Percentiles rank a stretch among this genome's conserved stretches.
Evolutionary conservation across 2,797 vertebrate genomes (phyloP).

Genomic region (Falco columbarius): DNA sequence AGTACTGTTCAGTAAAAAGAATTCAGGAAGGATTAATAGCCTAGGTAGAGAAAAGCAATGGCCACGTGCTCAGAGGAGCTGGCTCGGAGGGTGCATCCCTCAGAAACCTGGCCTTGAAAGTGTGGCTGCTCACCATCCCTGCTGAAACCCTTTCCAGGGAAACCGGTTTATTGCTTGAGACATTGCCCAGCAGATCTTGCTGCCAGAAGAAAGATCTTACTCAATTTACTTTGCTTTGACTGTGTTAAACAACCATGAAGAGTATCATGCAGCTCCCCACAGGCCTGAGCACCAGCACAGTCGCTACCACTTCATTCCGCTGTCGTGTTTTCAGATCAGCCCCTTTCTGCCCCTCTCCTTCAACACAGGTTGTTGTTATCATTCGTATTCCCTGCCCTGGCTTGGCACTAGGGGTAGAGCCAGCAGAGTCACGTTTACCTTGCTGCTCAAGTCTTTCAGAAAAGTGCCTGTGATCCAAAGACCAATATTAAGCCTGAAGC

Average conservation of each 20-base stretch:
- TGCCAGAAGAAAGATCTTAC: neutral
- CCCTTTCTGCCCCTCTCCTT: neutral
- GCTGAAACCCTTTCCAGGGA: neutral
- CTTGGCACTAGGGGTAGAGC: neutral
- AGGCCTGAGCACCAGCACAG: neutral
- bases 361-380: neutral
- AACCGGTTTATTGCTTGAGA: rapidly evolving
- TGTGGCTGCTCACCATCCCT: neutral
- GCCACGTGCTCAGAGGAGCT: neutral
- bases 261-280: rapidly evolving
- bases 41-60: neutral
- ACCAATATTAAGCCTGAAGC: neutral
- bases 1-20: neutral
- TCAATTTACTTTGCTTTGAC: neutral
- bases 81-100: neutral
- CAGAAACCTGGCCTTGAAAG: neutral
- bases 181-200: neutral
- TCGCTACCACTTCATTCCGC: rapidly evolving
- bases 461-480: neutral
- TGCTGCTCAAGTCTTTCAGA: neutral
- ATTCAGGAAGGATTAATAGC: neutral
- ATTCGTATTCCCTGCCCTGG: rapidly evolving
- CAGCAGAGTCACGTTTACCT: neutral
- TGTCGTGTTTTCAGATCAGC: neutral
- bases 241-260: rapidly evolving